phyloP scores from a whole-genome alignment of 2,113 vertebrate species.

The Oreochromis niloticus region DNA sequence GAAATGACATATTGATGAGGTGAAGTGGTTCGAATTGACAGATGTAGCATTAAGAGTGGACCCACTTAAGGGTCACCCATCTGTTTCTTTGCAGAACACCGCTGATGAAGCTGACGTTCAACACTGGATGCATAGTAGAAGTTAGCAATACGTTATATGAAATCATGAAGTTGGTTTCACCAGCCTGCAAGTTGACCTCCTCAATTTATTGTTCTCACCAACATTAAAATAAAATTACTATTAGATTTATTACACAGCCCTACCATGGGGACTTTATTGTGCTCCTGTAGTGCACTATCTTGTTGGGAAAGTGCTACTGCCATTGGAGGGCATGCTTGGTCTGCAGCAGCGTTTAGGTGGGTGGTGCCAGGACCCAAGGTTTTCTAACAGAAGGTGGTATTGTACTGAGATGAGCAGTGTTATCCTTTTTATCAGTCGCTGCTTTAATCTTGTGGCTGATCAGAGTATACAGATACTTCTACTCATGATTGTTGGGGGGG shows the following conservation, averaged over 20 bases:
- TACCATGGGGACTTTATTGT: neutral
- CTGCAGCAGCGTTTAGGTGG: neutral
- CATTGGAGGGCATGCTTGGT: neutral
- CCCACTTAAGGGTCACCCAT: neutral
- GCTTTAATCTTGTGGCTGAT: neutral
- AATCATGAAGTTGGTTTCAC: neutral
- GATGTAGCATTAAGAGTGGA: neutral
- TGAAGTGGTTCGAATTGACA: neutral
- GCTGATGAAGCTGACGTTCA: neutral
- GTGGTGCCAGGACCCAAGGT: neutral
- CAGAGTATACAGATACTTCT: neutral
- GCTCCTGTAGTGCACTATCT: neutral
- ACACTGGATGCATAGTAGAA: neutral
- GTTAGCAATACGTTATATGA: neutral
- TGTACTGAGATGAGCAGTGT: neutral
- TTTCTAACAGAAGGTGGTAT: neutral
- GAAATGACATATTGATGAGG: neutral
- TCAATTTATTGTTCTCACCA: neutral
- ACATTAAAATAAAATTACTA: neutral
- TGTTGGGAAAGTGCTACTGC: neutral
- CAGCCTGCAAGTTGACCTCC: neutral
- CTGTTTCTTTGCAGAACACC: neutral
- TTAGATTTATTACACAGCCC: neutral
- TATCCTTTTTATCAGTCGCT: neutral
- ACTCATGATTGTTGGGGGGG: neutral